phyloP scores from a whole-genome alignment of 1,140 invertebrate species.

The Diplogasteroides magnus region DNA sequence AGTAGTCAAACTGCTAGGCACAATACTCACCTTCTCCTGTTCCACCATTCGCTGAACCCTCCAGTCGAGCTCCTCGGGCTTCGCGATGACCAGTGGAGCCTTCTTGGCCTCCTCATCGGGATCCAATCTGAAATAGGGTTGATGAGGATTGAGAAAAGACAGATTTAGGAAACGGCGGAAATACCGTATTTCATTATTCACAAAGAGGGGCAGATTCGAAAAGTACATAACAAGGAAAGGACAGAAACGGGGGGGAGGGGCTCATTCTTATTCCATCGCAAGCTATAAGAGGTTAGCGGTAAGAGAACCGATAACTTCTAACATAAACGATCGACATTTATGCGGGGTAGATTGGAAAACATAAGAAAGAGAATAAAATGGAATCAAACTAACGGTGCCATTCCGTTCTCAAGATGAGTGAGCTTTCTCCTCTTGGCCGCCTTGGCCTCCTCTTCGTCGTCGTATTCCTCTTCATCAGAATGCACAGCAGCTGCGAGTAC shows the following conservation, averaged over 20 bases:
- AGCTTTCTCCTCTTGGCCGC: constrained; percentile 17
- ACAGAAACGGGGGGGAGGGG: no score
- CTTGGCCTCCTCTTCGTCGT: constrained; percentile 18
- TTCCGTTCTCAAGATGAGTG: constrained; percentile 21
- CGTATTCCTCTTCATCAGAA: constrained; percentile 15
- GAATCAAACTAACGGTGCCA: constrained; percentile 18
- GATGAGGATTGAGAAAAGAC: no score
- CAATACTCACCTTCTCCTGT: constrained; percentile 12
- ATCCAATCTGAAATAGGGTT: constrained; percentile 10
- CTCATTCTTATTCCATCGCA: no score
- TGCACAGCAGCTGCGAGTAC: constrained; percentile 1
- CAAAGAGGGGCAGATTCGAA: background rate
- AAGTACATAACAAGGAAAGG: background rate
- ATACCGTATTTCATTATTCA: no score
- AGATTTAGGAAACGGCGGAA: no score
- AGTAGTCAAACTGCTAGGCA: no score
- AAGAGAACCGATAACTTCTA: no score
- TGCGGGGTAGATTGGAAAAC: no score
- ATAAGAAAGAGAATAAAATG: no score
- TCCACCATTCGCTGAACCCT: constrained; percentile 18
- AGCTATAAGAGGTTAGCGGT: no score
- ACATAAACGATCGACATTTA: no score
- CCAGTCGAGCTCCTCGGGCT: constrained; percentile 25
- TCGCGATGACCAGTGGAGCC: constrained; percentile 16
- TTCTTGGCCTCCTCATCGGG: constrained; percentile 4